Percentiles rank a stretch among this genome's conserved stretches.
phyloP scores from a whole-genome alignment of 2,113 vertebrate genomes.

The Rhipidura dahli region DNA sequence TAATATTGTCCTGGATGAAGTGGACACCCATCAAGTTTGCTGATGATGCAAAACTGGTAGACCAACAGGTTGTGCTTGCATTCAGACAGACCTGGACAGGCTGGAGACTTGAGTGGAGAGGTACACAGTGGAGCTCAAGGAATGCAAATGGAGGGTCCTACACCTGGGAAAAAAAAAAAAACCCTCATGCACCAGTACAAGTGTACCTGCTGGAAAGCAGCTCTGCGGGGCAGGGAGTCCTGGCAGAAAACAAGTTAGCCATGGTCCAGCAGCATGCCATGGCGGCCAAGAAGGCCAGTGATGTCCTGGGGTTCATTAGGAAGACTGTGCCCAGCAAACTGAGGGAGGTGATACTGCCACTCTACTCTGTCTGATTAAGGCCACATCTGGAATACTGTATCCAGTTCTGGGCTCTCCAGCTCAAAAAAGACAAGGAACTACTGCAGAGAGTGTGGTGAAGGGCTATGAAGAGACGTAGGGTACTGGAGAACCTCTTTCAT shows the following conservation, averaged over 20 bases:
- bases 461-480: neutral
- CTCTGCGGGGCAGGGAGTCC: neutral
- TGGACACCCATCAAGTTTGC: neutral
- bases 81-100: neutral
- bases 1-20: neutral
- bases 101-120: neutral
- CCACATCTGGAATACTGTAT: neutral
- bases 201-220: neutral
- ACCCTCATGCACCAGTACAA: neutral
- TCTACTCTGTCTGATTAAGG: neutral
- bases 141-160: neutral
- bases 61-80: neutral
- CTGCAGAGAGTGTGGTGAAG: neutral
- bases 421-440: neutral
- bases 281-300: neutral
- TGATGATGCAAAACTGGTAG: neutral
- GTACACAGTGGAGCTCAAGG: neutral
- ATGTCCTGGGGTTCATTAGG: neutral
- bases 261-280: fast-evolving
- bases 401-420: neutral
- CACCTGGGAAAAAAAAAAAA: too few species aligned
- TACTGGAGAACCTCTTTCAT: neutral
- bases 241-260: neutral
- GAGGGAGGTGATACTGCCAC: neutral
- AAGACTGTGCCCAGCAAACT: neutral